Conservation (phyloP, 2,113 vertebrate genomes). For the Myrmecophaga tridactyla region DNA sequence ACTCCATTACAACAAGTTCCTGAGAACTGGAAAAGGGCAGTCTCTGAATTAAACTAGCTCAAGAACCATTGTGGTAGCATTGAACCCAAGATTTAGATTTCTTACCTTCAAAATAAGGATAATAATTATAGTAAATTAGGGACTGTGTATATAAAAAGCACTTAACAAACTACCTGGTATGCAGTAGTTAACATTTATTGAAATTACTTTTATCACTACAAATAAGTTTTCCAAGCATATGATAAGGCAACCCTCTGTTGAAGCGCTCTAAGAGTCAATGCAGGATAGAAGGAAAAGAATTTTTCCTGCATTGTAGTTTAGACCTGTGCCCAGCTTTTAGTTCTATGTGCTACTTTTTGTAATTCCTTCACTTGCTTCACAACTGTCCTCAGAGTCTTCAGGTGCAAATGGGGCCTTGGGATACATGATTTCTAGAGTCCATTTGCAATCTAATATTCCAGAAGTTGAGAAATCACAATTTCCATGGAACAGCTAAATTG, state of each 20-base stretch:
- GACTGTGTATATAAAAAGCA: not conserved
- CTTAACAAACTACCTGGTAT: not conserved
- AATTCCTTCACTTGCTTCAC: not conserved
- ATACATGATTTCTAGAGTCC: not conserved
- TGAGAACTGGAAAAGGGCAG: not conserved
- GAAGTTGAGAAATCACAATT: not conserved
- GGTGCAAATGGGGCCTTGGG: not conserved
- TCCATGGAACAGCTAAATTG: not conserved
- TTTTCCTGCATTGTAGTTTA: too few species aligned
- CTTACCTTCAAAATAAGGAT: not conserved
- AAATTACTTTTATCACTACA: not conserved
- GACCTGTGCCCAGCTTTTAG: not conserved
- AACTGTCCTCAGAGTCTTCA: not conserved
- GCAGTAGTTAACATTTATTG: not conserved
- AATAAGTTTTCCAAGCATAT: not conserved
- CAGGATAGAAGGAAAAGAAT: not conserved
- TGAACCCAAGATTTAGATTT: not conserved
- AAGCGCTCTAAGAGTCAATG: not conserved
- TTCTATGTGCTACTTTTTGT: not conserved
- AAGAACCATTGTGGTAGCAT: not conserved
- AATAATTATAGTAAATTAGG: not conserved
- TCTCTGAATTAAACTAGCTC: not conserved
- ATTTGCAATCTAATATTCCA: not conserved
- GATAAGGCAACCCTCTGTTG: not conserved
- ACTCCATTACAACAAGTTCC: not conserved